These are phyloP conservation scores for Apodemus agrarius DNA, from an alignment of 2,797 vertebrate species.

Conservation along the genomic window DNA sequence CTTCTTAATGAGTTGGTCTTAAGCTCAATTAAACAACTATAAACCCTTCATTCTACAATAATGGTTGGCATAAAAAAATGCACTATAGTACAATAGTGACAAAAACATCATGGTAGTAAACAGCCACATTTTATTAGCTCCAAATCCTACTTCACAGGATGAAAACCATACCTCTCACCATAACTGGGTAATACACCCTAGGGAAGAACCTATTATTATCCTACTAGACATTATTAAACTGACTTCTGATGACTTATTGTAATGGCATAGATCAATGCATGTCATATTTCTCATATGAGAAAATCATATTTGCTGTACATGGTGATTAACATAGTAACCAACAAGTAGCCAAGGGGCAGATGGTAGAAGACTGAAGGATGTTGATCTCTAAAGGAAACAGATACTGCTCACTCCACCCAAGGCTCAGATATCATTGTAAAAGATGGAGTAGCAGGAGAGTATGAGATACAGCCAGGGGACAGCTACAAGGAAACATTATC, in stretches of 20 bases:
- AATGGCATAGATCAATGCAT: neutral
- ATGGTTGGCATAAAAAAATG: neutral
- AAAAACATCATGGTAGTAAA: neutral
- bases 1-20: neutral
- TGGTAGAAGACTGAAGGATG: no score
- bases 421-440: no score
- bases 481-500: neutral
- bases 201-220: no score
- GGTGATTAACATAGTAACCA: neutral
- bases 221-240: neutral
- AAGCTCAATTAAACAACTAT: neutral
- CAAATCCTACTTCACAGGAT: neutral
- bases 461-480: neutral
- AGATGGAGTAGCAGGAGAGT: neutral
- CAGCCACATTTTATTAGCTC: neutral
- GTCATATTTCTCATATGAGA: neutral
- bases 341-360: neutral
- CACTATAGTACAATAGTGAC: no score
- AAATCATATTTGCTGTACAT: neutral
- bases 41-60: neutral
- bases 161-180: neutral
- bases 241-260: no score
- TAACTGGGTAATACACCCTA: no score
- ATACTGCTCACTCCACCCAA: neutral
- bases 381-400: neutral